These are phyloP conservation scores for Entomobrya proxima DNA, from an alignment of 2,888 invertebrate species.

Conservation along the genomic window DNA sequence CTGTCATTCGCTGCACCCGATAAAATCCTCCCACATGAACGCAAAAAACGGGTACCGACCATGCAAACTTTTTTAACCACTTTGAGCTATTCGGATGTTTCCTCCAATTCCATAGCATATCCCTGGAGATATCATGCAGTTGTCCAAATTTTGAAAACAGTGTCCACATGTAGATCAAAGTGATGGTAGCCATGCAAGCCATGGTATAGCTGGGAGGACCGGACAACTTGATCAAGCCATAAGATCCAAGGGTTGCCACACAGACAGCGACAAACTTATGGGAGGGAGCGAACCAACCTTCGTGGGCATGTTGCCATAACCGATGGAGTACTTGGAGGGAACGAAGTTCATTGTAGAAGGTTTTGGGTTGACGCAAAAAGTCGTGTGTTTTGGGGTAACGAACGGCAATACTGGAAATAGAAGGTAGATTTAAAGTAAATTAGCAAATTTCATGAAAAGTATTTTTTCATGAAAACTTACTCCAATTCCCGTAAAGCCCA, in stretches of 20 bases:
- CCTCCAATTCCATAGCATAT: conserved; percentile 34
- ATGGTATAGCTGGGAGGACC: conserved; percentile 35
- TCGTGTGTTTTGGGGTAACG: not conserved
- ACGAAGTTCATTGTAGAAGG: not conserved
- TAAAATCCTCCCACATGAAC: conserved; percentile 33
- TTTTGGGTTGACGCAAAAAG: not conserved
- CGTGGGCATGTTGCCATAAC: conserved; percentile 27
- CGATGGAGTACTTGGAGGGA: conserved; percentile 39
- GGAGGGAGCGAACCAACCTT: conserved; percentile 44
- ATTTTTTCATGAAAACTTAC: not conserved
- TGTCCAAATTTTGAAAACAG: conserved; percentile 42
- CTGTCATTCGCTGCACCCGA: conserved; percentile 35
- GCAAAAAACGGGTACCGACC: conserved; percentile 17
- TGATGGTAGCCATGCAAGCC: conserved; percentile 26
- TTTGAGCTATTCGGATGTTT: not conserved
- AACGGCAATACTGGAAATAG: not conserved
- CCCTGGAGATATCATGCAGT: not conserved
- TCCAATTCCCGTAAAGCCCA: conserved; percentile 36
- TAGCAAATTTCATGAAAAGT: not conserved
- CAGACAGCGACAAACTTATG: conserved; percentile 1
- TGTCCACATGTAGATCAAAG: conserved; percentile 26
- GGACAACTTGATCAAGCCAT: conserved; percentile 36
- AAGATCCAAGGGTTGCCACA: conserved; percentile 19
- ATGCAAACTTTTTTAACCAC: conserved; percentile 8
- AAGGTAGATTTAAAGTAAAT: not conserved